A percentile compares a stretch with the other conserved stretches of the same genome.
Evolutionary conservation across 1,140 invertebrate genomes (phyloP).

Genomic region (Drosophila rufa): DNA sequence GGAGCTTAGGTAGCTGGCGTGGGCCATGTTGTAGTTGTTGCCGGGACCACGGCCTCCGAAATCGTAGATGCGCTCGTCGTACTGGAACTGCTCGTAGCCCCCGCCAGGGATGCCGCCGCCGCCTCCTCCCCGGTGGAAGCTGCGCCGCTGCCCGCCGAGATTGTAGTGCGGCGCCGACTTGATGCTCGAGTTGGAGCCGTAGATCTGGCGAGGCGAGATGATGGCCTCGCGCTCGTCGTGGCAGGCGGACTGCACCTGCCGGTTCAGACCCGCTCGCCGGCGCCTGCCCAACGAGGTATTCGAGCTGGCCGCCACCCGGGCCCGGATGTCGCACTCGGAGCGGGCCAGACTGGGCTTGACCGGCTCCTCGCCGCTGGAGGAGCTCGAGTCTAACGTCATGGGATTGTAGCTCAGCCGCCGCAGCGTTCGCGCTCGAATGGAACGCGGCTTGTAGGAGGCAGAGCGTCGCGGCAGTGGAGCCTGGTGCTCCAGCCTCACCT

Average conservation of each 20-base stretch:
- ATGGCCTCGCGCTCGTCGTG: constrained; percentile 71
- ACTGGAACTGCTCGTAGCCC: constrained; percentile 73
- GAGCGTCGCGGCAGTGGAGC: constrained; percentile 50
- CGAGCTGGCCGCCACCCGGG: constrained; percentile 59
- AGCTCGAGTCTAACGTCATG: constrained; percentile 85
- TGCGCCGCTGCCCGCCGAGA: constrained; percentile 65
- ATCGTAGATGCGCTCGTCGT: constrained; percentile 82
- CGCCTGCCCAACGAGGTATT: constrained; percentile 63
- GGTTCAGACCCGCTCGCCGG: constrained; percentile 63
- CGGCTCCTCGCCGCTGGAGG: constrained; percentile 76
- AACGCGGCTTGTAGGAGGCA: constrained; percentile 80
- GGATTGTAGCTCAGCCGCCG: constrained; percentile 87
- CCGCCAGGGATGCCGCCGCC: constrained; percentile 7
- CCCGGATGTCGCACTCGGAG: constrained; percentile 85
- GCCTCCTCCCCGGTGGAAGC: constrained; percentile 47
- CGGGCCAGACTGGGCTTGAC: constrained; percentile 81
- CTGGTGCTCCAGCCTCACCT: constrained; percentile 40
- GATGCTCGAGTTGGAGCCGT: constrained; percentile 85
- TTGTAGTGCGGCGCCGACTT: constrained; percentile 85
- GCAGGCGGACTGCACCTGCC: constrained; percentile 71
- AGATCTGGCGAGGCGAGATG: constrained; percentile 74
- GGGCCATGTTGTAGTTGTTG: constrained; percentile 64
- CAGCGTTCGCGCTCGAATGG: constrained; percentile 86
- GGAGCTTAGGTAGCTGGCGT: constrained; percentile 27
- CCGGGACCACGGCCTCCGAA: constrained; percentile 82